phyloP scores from a whole-genome alignment of 2,113 vertebrate species.

The Amblyopsis rosae region DNA sequence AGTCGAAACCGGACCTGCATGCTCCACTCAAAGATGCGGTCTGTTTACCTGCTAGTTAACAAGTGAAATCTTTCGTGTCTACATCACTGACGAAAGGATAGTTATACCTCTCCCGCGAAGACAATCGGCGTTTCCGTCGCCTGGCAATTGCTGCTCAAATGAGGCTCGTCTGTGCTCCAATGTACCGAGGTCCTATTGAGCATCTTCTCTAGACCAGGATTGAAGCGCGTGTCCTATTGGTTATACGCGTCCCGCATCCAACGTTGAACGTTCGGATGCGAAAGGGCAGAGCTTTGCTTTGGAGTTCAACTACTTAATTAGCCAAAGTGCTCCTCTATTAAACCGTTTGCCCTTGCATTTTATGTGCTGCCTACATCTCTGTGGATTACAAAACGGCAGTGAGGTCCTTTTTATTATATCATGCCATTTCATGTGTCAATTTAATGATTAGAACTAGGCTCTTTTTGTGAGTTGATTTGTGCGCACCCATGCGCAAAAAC shows the following conservation, averaged over 20 bases:
- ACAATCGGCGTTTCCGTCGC: not conserved
- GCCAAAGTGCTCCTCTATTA: constrained; percentile 61
- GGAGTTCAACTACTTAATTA: constrained; percentile 70
- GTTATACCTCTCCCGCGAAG: constrained; percentile 10
- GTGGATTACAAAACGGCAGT: constrained; percentile 51
- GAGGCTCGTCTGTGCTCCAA: constrained; percentile 44
- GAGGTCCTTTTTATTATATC: constrained; percentile 50
- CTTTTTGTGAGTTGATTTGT: constrained; percentile 66
- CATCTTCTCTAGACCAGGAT: not conserved
- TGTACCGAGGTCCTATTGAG: constrained; percentile 14
- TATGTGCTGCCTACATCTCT: constrained; percentile 50
- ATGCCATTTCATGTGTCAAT: constrained; percentile 61
- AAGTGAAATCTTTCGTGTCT: constrained; percentile 36
- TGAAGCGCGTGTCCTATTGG: constrained; percentile 56
- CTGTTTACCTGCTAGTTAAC: constrained; percentile 50
- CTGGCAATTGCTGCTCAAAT: constrained; percentile 4
- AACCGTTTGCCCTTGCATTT: constrained; percentile 55
- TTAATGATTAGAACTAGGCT: constrained; percentile 65
- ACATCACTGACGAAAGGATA: constrained; percentile 56
- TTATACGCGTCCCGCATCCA: not conserved
- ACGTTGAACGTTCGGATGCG: constrained; percentile 56
- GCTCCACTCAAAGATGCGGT: constrained; percentile 16
- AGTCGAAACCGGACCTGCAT: constrained; percentile 34
- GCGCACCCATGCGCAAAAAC: constrained; percentile 25
- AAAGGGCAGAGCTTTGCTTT: constrained; percentile 49